Conservation (phyloP, 2,113 vertebrate species). For the Cinclus cinclus region DNA sequence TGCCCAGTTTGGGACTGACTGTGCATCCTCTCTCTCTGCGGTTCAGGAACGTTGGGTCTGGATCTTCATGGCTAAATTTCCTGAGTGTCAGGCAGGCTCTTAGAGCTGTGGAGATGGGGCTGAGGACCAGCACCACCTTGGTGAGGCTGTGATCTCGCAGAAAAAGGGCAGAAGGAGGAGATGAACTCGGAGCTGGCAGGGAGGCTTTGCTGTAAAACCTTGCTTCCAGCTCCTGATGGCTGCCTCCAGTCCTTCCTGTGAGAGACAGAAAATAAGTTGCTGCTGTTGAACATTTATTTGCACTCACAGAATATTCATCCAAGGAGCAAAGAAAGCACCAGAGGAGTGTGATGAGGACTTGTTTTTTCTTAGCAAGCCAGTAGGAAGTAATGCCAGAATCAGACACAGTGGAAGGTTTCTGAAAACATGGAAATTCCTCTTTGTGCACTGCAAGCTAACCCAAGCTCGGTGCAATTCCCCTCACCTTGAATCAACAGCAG, state of each 20-base stretch:
- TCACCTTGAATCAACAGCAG: slow-evolving; percentile 20
- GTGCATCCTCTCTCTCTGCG: background rate
- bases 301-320: slow-evolving; percentile 31
- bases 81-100: background rate
- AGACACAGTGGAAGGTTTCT: slow-evolving; percentile 5
- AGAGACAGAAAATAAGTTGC: slow-evolving; percentile 31
- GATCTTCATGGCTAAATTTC: background rate
- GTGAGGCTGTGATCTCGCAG: background rate
- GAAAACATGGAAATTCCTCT: slow-evolving; percentile 41
- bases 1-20: background rate
- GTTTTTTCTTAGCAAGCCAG: slow-evolving; percentile 19
- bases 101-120: background rate
- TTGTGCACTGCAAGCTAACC: background rate
- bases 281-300: slow-evolving; percentile 35
- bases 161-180: background rate
- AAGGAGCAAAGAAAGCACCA: slow-evolving; percentile 37
- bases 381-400: slow-evolving; percentile 26
- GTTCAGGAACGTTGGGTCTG: background rate
- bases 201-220: background rate
- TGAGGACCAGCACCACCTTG: background rate
- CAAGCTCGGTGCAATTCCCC: background rate
- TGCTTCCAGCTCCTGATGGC: background rate
- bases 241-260: background rate
- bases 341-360: background rate
- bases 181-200: background rate